These are phyloP conservation scores for Bacillus rossius DNA, from an alignment of 1,140 invertebrate species.

Conservation along the genomic window DNA sequence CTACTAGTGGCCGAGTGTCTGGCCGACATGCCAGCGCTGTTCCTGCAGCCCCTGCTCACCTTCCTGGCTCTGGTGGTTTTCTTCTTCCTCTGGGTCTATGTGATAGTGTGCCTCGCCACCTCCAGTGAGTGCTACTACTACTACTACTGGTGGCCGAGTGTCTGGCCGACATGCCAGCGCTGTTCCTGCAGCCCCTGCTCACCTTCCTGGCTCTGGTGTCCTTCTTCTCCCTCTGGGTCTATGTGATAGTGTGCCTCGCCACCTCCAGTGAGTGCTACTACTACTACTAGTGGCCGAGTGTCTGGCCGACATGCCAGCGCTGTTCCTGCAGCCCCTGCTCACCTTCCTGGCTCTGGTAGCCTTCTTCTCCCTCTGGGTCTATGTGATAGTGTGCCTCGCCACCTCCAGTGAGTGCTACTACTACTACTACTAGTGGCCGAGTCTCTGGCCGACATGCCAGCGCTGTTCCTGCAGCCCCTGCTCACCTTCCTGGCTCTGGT, in stretches of 20 bases:
- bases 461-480: constrained; percentile 81
- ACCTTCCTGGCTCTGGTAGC: constrained; percentile 72
- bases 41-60: constrained; percentile 83
- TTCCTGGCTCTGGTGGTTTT: constrained; percentile 73
- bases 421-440: too few species aligned
- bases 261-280: constrained; percentile 66
- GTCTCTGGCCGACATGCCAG: constrained; percentile 74
- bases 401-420: constrained; percentile 66
- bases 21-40: constrained; percentile 75
- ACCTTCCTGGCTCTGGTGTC: constrained; percentile 72
- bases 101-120: constrained; percentile 66
- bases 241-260: constrained; percentile 64
- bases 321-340: constrained; percentile 82
- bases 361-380: constrained; percentile 83
- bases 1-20: too few species aligned
- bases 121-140: constrained; percentile 64
- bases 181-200: constrained; percentile 82
- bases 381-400: constrained; percentile 64
- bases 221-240: constrained; percentile 83
- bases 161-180: constrained; percentile 72
- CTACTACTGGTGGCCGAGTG: too few species aligned
- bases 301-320: constrained; percentile 72
- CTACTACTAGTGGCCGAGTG: too few species aligned
- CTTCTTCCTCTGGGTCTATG: constrained; percentile 77
- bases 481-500: constrained; percentile 75